Base-by-base conservation (phyloP, 2,113 vertebrate genomes). In the Cottus gobio region DNA sequence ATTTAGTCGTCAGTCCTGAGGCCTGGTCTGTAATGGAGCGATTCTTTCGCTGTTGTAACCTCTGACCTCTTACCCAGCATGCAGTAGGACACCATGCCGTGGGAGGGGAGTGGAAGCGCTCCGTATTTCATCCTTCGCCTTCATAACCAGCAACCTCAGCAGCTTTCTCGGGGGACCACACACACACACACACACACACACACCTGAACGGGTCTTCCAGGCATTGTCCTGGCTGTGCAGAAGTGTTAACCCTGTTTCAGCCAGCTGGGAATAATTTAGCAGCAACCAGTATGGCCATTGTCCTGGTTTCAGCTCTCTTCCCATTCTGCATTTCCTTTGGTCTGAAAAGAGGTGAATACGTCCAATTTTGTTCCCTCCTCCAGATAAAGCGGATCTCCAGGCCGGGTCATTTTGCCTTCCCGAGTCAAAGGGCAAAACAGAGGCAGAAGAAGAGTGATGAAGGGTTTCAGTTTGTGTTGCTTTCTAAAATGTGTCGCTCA, bases 61-160 rank as follows among this genome's bases (percentile, higher is more conserved):
- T 77, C 50, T 84, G 83, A 85, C 83, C 76, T 52, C 61, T 72
- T 71, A 77, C 71, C 60, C 69, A 58, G 77, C 71, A 56, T 31
- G 71, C 2, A 75, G 31, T 24, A 7, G 31, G 64, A 12, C 50
- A 28, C n/a, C 22, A 2, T 5, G 20, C 61, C 1, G 18, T 39
- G 52, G 39, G 22, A 18, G 31, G 22, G 26, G 10, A 56, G 62
- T 3, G 1, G 34, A 36, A 18, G 7, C 2, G 26, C 9, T 12
- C 11, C 10, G n/a, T 48, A 65, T 46, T 56, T 66, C 69, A 72
- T 69, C 20, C 36, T 37, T 73, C 37, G 20, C 22, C 56, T 75
- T 75, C 28, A 63, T 68, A 3, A 68, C n/a, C n/a, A n/a, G n/a
- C n/a, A n/a, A n/a, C n/a, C n/a, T n/a, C n/a, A n/a, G n/a, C n/a